Evolutionary conservation across 2,888 invertebrate genomes (phyloP), one percentile per base, ranked within the genome.

Genomic region (Cepaea hortensis): DNA sequence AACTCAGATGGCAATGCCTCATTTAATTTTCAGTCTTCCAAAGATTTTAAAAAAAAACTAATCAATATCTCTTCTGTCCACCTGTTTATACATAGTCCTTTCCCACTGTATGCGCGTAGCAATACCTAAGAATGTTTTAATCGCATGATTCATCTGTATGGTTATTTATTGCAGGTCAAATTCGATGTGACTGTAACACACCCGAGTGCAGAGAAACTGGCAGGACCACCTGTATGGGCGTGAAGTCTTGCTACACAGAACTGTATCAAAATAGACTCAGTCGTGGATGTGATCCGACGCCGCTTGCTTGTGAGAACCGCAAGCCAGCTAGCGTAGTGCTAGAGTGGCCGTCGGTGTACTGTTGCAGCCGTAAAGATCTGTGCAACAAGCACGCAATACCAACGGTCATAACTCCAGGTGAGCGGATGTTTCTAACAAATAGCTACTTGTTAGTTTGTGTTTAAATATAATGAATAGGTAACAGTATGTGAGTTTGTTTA

Each of bases 241-340:
- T 91, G 3, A 91, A 92, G 85, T 92, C 93, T 87, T 95, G 95
- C 89, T 95, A 94, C 92, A 94, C 94, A 9, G 94, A 95, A 90
- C 94, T 92, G 85, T 91, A 93, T 88, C 92, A 93, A 23, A 87
- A 88, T 55, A 90, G 86, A 23, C 88, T 94, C 62, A 92, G 93
- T 23, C 89, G 93, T 46, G 95, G 95, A 5, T 95, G 95, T 87
- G 89, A 92, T 76, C 91, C 91, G 62, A 94, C 94, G 11, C 94
- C 95, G 0, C 89, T 95, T 79, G 91, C 95, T 6, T 95, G 95
- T 89, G 95, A 95, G 89, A 95, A 95, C 91, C 91, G 94, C 75
- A 91, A 92, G 11, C 95, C 94, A 1, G 88, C 91, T 11, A 91
- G 92, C 68, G 87, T 91, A 6, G 88, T 91, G n/a, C 90, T 91